phyloP scores from a whole-genome alignment of 2,888 invertebrate species.

The Pseudococcus jackbeardsleyi region DNA sequence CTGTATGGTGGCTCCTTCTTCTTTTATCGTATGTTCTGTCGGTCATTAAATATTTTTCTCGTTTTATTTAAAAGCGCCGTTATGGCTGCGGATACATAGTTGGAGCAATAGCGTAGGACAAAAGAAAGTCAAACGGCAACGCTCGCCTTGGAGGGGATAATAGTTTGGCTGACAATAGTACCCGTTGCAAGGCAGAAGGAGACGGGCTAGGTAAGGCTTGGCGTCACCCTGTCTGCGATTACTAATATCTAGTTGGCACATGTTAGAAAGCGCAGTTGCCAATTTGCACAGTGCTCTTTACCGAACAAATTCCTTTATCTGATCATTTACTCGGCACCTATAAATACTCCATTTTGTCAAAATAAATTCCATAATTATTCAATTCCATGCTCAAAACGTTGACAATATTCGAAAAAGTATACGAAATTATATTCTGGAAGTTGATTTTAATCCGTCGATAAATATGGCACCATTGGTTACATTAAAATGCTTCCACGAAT shows the following conservation, averaged over 20 bases:
- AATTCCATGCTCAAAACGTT: background rate
- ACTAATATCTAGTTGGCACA: constrained; percentile 63
- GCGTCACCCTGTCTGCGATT: constrained; percentile 94
- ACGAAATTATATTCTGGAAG: background rate
- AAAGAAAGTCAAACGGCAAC: constrained; percentile 67
- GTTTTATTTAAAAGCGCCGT: constrained; percentile 63
- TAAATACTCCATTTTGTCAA: background rate
- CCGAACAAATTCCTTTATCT: background rate
- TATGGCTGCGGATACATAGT: constrained; percentile 62
- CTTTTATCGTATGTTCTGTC: constrained; percentile 59
- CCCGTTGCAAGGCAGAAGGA: constrained; percentile 60
- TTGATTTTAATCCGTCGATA: background rate
- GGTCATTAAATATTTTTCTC: constrained; percentile 63
- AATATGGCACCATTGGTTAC: constrained; percentile 31
- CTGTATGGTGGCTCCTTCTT: constrained; percentile 61
- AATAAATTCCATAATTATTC: background rate
- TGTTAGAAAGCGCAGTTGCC: constrained; percentile 58
- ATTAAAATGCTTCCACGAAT: constrained; percentile 61
- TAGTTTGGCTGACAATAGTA: constrained; percentile 63
- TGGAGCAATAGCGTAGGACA: constrained; percentile 66
- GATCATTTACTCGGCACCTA: background rate
- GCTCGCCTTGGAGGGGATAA: constrained; percentile 62
- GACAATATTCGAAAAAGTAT: background rate
- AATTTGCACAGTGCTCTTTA: background rate
- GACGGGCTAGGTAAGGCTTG: constrained; percentile 72